These are phyloP conservation scores for Drosophila atripex DNA, from an alignment of 2,888 invertebrate genomes.

Conservation along the genomic window DNA sequence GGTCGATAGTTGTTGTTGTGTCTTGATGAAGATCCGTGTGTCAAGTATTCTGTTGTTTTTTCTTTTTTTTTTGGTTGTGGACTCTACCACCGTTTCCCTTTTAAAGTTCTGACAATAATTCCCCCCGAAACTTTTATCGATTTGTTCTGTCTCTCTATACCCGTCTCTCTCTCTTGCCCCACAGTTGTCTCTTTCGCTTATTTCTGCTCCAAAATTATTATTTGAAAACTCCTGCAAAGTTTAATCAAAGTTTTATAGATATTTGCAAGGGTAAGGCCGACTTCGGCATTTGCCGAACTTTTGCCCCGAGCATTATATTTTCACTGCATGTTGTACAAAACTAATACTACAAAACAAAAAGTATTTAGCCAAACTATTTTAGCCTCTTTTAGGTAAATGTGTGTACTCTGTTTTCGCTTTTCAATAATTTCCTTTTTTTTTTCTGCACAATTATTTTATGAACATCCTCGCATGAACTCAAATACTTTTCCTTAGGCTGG, in stretches of 20 bases:
- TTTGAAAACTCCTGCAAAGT: constrained; percentile 24
- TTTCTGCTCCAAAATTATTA: constrained; percentile 32
- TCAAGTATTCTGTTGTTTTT: constrained; percentile 45
- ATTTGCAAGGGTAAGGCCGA: constrained; percentile 35
- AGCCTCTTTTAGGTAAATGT: constrained; percentile 65
- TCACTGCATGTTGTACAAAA: constrained; percentile 24
- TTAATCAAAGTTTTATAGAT: not conserved
- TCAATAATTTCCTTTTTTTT: constrained; percentile 23
- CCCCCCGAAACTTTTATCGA: constrained; percentile 1
- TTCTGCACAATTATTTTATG: constrained; percentile 11
- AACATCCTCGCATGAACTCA: not conserved
- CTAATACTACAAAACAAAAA: not conserved
- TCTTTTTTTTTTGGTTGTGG: not conserved
- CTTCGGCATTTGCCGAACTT: constrained; percentile 26
- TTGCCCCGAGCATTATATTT: constrained; percentile 14
- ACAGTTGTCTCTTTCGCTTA: constrained; percentile 37
- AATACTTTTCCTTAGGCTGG: constrained; percentile 6
- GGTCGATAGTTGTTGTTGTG: constrained; percentile 70
- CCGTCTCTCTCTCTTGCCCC: constrained; percentile 14
- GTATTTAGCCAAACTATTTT: constrained; percentile 47
- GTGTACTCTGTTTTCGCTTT: constrained; percentile 72
- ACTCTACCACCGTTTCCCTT: not conserved
- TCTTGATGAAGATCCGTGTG: constrained; percentile 47
- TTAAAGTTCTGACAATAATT: constrained; percentile 10
- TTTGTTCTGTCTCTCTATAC: constrained; percentile 26